Evolutionary conservation across 2,888 invertebrate species (phyloP), one percentile per base, ranked within the genome.

Genomic region (Chrysotoxum bicinctum): DNA sequence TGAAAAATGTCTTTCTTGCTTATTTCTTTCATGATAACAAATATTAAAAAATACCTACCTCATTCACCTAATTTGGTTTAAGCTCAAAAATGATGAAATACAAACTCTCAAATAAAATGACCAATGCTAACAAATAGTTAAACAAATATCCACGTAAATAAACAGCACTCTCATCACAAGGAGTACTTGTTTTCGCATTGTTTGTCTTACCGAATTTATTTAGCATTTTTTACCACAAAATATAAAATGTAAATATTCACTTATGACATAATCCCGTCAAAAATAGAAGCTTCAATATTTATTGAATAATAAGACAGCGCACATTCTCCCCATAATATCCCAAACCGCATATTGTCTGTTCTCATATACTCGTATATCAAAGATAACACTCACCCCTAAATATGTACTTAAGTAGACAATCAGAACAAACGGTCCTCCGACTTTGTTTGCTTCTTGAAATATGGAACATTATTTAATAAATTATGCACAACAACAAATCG

Each of bases 391-490:
- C 19, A 48, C 9, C 37, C 58, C 58, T 4, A 8, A 58, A 56
- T 32, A 56, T 56, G 12, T 9, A 32, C 1, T 50, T 12, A 23
- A 52, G 26, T 52, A 26, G 7, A 52, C 50, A 26, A 52, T 23
- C 23, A 26, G n/a, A 6, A 52, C 14, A 9, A 23, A 7, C 50
- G 35, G n/a, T n/a, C n/a, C n/a, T n/a, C n/a, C n/a, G n/a, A 23
- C 19, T 21, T 12, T 5, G n/a, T 19, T 19, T 16, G 32, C 16
- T 37, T 56, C 12, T 12, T 58, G 7, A 60, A 60, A 60, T 60
- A 60, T 60, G 60, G 60, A 23, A 21, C 23, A 60, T 40, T 23
- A 16, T 60, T 60, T 37, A 40, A 60, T 60, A 60, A 60, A 40
- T 60, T 40, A 60, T 60, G 12, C 23, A 40, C 8, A 40, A 23